Conservation (phyloP, 1,140 invertebrate species). For the Chelonus insularis region DNA sequence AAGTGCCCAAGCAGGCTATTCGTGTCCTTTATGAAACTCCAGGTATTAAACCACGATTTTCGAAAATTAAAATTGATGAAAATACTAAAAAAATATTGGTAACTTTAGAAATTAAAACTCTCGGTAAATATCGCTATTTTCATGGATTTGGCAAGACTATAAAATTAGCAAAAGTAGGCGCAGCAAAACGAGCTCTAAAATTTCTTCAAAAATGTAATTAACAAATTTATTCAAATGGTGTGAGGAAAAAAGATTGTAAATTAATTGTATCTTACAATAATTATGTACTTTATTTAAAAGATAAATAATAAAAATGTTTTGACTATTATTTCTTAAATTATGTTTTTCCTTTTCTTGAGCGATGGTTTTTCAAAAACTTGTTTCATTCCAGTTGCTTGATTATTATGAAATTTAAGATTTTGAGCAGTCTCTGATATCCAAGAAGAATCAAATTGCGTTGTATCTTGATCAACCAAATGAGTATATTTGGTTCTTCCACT, state of each 20-base stretch:
- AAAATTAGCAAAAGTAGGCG: constrained; percentile 71
- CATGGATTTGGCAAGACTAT: constrained; percentile 73
- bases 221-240: too few relatives aligned
- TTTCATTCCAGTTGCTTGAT: constrained; percentile 93
- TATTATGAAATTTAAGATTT: constrained; percentile 88
- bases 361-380: constrained; percentile 90
- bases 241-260: too few relatives aligned
- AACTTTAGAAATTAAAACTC: constrained; percentile 64
- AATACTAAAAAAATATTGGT: constrained; percentile 62
- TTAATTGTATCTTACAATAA: too few relatives aligned
- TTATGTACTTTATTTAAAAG: too few relatives aligned
- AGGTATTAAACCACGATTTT: constrained; percentile 64
- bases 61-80: constrained; percentile 43
- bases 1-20: constrained; percentile 89
- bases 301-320: too few relatives aligned
- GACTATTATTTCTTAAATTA: constrained; percentile 37
- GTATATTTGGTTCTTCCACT: constrained; percentile 99
- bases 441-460: constrained; percentile 95
- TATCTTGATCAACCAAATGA: constrained; percentile 98
- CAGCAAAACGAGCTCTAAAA: constrained; percentile 73
- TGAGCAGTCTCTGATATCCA: constrained; percentile 91
- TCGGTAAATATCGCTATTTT: constrained; percentile 62
- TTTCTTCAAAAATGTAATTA: neutral
- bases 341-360: constrained; percentile 68
- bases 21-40: constrained; percentile 78